Conservation (phyloP, 2,113 vertebrate genomes). For the sheep (Ovis aries) region ARS-UI_Ramb_v3.0 NC_056065.1:9197501-9198000, state of each 20-base stretch:
- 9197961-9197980: not conserved
- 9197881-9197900: not conserved
- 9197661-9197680: not conserved
- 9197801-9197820: not conserved
- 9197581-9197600: not conserved
- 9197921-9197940: not conserved
- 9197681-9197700: not conserved
- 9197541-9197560: not conserved
- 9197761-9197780: not conserved
- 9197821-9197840: not conserved
- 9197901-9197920: not conserved
- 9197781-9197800: not conserved
- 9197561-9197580: not conserved
- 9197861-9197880: not conserved
- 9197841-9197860: not conserved
- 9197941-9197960: not conserved
- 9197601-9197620: not conserved
- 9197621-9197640: not conserved
- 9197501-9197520: not conserved
- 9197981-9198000: not conserved
- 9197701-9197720: not conserved
- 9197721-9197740: not conserved
- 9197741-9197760: not conserved
- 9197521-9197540: not conserved
- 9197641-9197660: not conserved